Evolutionary conservation across 2,888 invertebrate genomes (phyloP).

Genomic region (Subacronicta megacephala): DNA sequence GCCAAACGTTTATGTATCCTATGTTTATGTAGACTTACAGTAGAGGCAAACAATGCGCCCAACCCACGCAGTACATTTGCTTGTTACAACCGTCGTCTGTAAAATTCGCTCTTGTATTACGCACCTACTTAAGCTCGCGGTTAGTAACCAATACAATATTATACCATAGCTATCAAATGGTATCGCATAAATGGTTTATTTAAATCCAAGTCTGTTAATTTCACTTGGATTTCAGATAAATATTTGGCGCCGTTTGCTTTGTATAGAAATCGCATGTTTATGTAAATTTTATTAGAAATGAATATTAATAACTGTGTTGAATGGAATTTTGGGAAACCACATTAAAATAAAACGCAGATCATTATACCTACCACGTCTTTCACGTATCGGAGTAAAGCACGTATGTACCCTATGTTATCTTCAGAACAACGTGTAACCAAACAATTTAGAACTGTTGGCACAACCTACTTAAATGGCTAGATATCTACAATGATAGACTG

Average conservation of each 20-base stretch:
- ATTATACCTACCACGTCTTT: constrained; percentile 1
- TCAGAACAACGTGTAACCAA: constrained; percentile 14
- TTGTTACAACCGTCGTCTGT: constrained; percentile 73
- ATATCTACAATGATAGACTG: constrained; percentile 60
- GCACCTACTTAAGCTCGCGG: constrained; percentile 55
- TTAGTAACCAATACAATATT: constrained; percentile 56
- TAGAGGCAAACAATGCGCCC: constrained; percentile 81
- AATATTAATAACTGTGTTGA: constrained; percentile 23
- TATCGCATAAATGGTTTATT: constrained; percentile 56
- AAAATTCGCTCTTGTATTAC: constrained; percentile 73
- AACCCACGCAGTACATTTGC: constrained; percentile 77
- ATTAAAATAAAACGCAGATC: constrained; percentile 17
- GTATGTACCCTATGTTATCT: constrained; percentile 35
- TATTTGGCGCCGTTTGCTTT: constrained; percentile 42
- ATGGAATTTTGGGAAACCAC: constrained; percentile 38
- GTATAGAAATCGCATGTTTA: constrained; percentile 71
- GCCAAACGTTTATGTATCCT: constrained; percentile 27
- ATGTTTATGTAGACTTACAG: constrained; percentile 64
- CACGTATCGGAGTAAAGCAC: constrained; percentile 26
- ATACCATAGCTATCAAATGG: constrained; percentile 52
- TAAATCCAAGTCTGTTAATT: constrained; percentile 65
- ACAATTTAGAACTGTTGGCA: constrained; percentile 60
- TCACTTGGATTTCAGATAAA: constrained; percentile 67
- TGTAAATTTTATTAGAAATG: constrained; percentile 61
- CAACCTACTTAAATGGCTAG: constrained; percentile 63